Percentiles rank a stretch among this genome's conserved stretches.
Evolutionary conservation across 2,113 vertebrate genomes (phyloP).

Genomic region (Micromys minutus): DNA sequence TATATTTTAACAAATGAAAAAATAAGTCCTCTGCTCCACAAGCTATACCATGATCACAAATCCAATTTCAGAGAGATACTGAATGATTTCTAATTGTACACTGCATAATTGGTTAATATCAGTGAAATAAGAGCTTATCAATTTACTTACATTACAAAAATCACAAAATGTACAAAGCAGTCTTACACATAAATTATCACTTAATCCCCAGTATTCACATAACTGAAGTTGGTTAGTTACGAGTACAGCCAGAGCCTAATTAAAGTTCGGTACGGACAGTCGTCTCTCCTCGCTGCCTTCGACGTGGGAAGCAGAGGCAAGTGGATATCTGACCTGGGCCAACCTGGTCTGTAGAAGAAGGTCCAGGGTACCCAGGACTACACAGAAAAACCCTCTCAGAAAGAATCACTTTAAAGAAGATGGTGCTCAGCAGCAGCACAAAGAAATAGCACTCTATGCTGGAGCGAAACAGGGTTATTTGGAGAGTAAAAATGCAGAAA

Average conservation of each 20-base stretch:
- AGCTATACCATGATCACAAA: constrained; percentile 63
- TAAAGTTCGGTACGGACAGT: not conserved
- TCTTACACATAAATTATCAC: constrained; percentile 71
- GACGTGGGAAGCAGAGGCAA: no score
- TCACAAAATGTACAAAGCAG: constrained; percentile 78
- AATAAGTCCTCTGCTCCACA: constrained; percentile 71
- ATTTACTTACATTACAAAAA: constrained; percentile 79
- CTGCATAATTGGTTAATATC: constrained; percentile 78
- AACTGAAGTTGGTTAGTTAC: constrained; percentile 61
- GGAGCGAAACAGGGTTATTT: no score
- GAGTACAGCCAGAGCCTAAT: constrained; percentile 47
- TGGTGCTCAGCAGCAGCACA: no score
- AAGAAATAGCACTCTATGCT: no score
- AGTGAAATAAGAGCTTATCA: constrained; percentile 73
- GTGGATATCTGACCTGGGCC: no score
- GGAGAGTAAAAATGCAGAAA: no score
- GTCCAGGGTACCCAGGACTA: no score
- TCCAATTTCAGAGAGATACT: constrained; percentile 67
- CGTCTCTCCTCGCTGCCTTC: no score
- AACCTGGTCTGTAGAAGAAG: constrained; percentile 58
- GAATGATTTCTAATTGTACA: constrained; percentile 74
- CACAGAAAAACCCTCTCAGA: no score
- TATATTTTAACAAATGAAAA: constrained; percentile 76
- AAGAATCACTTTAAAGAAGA: no score
- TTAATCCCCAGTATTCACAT: constrained; percentile 76